A percentile compares a stretch with the other conserved stretches of the same genome.
These are phyloP conservation scores for Halisarca cf. caerulea DNA, from an alignment of 37 sponge, comb jelly and placozoan species.

Conservation along the genomic window DNA sequence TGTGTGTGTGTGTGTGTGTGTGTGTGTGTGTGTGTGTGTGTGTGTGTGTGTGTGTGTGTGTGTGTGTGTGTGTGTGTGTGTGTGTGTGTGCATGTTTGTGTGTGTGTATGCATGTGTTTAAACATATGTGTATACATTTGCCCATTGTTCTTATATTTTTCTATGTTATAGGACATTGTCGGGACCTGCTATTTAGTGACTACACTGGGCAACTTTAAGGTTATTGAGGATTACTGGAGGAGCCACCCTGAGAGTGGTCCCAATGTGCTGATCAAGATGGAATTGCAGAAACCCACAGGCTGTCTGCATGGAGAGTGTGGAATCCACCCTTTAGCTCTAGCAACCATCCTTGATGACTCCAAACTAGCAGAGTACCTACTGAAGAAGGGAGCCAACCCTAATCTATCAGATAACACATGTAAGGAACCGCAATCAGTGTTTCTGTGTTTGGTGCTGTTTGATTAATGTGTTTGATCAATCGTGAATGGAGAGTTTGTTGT, in stretches of 20 bases:
- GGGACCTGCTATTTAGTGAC: no score
- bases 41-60: neutral
- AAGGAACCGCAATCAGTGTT: neutral
- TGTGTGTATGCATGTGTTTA: neutral
- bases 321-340: neutral
- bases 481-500: no score
- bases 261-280: no score
- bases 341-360: neutral
- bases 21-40: conserved; percentile 24
- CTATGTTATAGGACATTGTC: no score
- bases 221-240: no score
- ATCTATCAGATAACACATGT: neutral
- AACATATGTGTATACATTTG: no score
- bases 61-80: conserved; percentile 11
- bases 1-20: conserved; percentile 27
- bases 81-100: conserved; percentile 14
- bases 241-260: no score
- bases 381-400: neutral
- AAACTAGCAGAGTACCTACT: conserved; percentile 3
- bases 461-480: no score
- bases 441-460: neutral
- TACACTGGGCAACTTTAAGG: no score
- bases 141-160: no score
- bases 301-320: neutral
- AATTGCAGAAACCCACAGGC: no score